These are phyloP conservation scores for Nephotettix cincticeps DNA, from an alignment of 1,140 invertebrate species.

Conservation along the genomic window DNA sequence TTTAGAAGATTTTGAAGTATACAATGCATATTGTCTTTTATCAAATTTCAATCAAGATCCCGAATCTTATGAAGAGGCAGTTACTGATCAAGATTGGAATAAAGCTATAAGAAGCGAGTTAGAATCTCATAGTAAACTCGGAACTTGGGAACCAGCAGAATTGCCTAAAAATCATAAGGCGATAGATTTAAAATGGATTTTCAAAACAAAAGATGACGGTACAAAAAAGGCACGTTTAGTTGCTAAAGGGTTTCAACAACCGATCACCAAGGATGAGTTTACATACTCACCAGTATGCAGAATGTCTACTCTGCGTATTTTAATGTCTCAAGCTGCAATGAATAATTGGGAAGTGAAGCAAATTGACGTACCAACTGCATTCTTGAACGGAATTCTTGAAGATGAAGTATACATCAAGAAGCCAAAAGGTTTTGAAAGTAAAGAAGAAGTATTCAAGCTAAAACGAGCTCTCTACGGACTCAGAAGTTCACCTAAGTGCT, in stretches of 20 bases:
- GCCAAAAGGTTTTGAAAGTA: constrained; percentile 9
- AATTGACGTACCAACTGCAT: constrained; percentile 33
- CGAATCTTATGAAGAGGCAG: constrained; percentile 42
- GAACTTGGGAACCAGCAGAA: constrained; percentile 44
- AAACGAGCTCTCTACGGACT: constrained; percentile 44
- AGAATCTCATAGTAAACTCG: constrained; percentile 43
- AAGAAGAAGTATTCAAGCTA: constrained; percentile 35
- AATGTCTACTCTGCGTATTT: constrained; percentile 28
- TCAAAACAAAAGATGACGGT: constrained; percentile 40
- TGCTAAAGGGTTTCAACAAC: constrained; percentile 35
- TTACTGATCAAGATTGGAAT: constrained; percentile 45
- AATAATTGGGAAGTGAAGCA: constrained; percentile 29
- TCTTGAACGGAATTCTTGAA: constrained; percentile 32
- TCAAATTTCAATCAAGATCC: too few species aligned
- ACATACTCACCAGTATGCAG: constrained; percentile 34
- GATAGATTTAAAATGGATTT: constrained; percentile 47
- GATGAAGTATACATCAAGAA: constrained; percentile 35
- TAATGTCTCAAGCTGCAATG: constrained; percentile 17
- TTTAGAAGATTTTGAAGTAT: constrained; percentile 22
- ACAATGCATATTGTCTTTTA: constrained; percentile 27
- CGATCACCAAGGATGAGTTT: constrained; percentile 3
- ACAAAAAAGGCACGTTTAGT: constrained; percentile 37
- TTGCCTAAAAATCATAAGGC: constrained; percentile 39
- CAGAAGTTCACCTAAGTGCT: constrained; percentile 43
- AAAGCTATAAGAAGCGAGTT: constrained; percentile 47